A percentile compares a stretch with the other conserved stretches of the same genome.
These are phyloP conservation scores for Erythrolamprus reginae DNA, from an alignment of 2,113 vertebrate genomes.

Conservation along the genomic window DNA sequence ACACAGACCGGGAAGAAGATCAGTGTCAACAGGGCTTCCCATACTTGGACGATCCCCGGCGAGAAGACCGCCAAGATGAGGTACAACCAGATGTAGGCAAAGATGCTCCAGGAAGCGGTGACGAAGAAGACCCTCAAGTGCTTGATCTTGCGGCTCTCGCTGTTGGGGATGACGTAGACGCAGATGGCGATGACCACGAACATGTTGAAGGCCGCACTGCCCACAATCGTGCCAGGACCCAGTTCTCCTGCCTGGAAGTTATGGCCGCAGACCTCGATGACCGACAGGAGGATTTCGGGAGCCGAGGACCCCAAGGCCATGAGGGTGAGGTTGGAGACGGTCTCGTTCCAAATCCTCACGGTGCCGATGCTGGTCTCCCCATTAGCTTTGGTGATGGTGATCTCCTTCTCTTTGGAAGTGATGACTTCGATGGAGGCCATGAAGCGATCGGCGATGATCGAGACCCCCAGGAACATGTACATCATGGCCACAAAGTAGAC, in stretches of 20 bases:
- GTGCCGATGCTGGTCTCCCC: slow-evolving; percentile 91
- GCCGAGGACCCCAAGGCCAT: slow-evolving; percentile 95
- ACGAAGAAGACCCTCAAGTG: slow-evolving; percentile 95
- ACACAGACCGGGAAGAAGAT: slow-evolving; percentile 92
- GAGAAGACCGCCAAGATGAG: slow-evolving; percentile 90
- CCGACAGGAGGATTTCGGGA: slow-evolving; percentile 89
- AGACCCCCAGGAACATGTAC: slow-evolving; percentile 96
- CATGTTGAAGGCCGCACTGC: slow-evolving; percentile 97
- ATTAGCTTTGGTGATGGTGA: slow-evolving; percentile 93
- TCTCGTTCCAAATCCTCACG: slow-evolving; percentile 97
- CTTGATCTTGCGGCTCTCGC: slow-evolving; percentile 87
- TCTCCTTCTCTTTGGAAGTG: slow-evolving; percentile 95
- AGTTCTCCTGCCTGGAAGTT: slow-evolving; percentile 83
- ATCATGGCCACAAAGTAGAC: slow-evolving; percentile 93
- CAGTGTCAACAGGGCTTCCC: slow-evolving; percentile 91
- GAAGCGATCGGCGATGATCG: slow-evolving; percentile 96
- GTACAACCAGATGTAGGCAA: slow-evolving; percentile 96
- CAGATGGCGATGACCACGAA: slow-evolving; percentile 94
- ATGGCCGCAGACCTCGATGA: slow-evolving; percentile 94
- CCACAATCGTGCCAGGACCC: slow-evolving; percentile 91
- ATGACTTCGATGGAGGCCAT: slow-evolving; percentile 99
- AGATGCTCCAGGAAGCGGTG: slow-evolving; percentile 96
- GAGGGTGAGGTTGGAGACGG: slow-evolving; percentile 90
- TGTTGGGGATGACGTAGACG: slow-evolving; percentile 84
- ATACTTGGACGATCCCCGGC: slow-evolving; percentile 86